Evolutionary conservation across 2,797 vertebrate genomes (phyloP), one percentile per base, ranked within the genome.

Genomic region (Enteromius mattozi): DNA sequence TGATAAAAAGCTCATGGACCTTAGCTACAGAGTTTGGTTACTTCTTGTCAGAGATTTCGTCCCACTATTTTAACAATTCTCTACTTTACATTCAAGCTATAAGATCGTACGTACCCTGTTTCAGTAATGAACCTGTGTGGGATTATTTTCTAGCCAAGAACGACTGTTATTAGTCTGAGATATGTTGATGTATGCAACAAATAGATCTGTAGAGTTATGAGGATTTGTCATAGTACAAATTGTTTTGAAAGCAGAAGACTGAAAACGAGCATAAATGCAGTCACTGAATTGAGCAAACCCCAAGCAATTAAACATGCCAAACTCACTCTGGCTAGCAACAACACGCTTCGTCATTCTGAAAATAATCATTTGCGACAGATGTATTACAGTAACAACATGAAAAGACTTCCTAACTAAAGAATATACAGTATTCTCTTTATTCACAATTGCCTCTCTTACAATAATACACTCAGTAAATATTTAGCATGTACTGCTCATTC

Each of bases 61-160:
- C 13, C 24, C 42, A 45, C 51, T 45, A n/a, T 71, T 71, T 71
- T 30, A 45, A 24, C 51, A 63, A 61, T 5, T 59, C 42, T 76
- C 59, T 75, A n/a, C 21, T 82, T 82, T 19, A 40, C 42, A 82
- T 76, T 66, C n/a, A 40, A 76, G 42, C 70, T 37, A 40, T 74
- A 51, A 35, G 27, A 75, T 37, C 5, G 6, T 54, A 65, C 12
- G 33, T 33, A 33, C 33, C 17, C n/a, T 83, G 35, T 89, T 91
- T 82, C 77, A 86, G 83, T 92, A 91, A 91, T 93, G 89, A 93
- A 92, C 83, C 89, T 92, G 86, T 86, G 24, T 86, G 88, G 91
- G 91, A 93, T 94, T 91, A 91, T 45, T 51, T 91, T 86, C 72
- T 85, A 75, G 78, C 61, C 77, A 79, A 82, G 88, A 87, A 83